Evolutionary conservation across 1,140 invertebrate species (phyloP), one percentile per base, ranked within the genome.

Genomic region (Heliconius congener): DNA sequence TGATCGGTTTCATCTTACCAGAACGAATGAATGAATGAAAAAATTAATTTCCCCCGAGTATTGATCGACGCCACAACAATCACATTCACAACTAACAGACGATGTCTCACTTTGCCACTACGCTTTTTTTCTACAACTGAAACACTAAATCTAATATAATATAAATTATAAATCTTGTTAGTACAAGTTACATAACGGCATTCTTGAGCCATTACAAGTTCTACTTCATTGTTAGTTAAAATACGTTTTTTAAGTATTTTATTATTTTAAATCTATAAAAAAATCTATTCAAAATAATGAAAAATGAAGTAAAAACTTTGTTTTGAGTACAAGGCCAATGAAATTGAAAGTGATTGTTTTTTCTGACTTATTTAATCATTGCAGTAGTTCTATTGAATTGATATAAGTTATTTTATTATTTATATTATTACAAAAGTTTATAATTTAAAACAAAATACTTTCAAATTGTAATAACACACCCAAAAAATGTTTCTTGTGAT

Each of bases 281-380:
- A 57, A 66, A 5, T 4, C n/a, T 66, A 66, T 66, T 13, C 23
- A 66, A 30, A 66, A 66, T 66, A 57, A 19, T 52, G n/a, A 60
- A 60, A 60, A 60, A 60, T 60, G 9, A 66, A 30, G 23, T 66
- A 66, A 66, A 66, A 30, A 27, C 23, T 0, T 27, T 13, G 13
- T 30, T 27, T 66, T 30, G 60, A 66, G 60, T 30, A 66, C 60
- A 66, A 66, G 60, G 60, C 9, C 27, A 27, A 30, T 2, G 23
- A 66, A 66, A 66, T 9, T 66, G 60, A 66, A 66, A 66, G 60
- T 66, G 30, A 66, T 66, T 30, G 60, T 66, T 66, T 11, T 66
- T 66, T 66, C 60, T 30, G 27, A 66, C 8, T 66, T 66, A 66
- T 27, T 66, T 66, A 66, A 66, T 66, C 8, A 27, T 27, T 66